Conservation (phyloP, 2,113 vertebrate species). For the Arenaria interpres region DNA sequence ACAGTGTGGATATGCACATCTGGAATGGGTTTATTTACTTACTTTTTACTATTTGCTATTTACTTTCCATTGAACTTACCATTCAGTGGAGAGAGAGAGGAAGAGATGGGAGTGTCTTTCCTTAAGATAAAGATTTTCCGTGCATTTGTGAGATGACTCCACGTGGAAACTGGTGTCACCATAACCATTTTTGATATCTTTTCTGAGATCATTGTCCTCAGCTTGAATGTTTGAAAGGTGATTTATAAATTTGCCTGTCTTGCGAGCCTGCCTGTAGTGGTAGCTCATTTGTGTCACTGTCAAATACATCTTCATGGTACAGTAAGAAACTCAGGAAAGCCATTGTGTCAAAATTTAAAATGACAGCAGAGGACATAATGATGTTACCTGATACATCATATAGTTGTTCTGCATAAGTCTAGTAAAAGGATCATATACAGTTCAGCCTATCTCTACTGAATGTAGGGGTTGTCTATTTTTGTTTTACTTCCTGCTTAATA, state of each 20-base stretch:
- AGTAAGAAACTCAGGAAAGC: not conserved
- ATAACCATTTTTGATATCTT: not conserved
- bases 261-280: not conserved
- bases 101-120: not conserved
- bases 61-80: too few species aligned
- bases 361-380: slow-evolving; percentile 1
- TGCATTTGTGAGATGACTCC: not conserved
- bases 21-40: not conserved
- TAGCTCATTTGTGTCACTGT: slow-evolving; percentile 15
- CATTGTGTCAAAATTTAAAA: slow-evolving; percentile 28
- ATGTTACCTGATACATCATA: not conserved
- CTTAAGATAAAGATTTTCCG: not conserved
- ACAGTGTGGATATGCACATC: not conserved
- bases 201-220: not conserved
- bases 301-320: not conserved
- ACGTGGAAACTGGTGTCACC: not conserved
- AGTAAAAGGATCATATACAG: not conserved
- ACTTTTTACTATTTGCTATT: too few species aligned
- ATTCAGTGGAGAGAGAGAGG: not conserved
- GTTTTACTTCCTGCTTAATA: not conserved
- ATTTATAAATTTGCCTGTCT: slow-evolving; percentile 20
- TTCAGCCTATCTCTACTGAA: not conserved
- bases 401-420: not conserved
- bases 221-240: not conserved
- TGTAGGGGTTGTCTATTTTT: not conserved